Evolutionary conservation across 2,888 invertebrate genomes (phyloP), one percentile per base, ranked within the genome.

Genomic region (Limenitis camilla): DNA sequence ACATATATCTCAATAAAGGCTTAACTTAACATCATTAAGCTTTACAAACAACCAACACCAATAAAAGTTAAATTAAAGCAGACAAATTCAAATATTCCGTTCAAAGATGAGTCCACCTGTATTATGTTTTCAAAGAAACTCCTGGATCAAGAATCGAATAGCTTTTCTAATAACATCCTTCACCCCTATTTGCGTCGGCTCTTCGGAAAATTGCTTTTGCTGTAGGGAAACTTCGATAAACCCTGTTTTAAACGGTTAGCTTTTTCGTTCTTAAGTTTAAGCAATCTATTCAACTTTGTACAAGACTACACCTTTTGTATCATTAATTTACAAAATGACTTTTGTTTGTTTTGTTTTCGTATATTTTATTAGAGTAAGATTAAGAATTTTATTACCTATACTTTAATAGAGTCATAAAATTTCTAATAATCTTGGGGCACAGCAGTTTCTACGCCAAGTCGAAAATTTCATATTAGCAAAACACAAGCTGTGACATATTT

Each of bases 151-250:
- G 50, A 53, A 49, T 53, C 47, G 56, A 59, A 57, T 58, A 32
- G 49, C 53, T 56, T 52, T 39, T 52, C 49, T 59, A 60, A 61
- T 60, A 61, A 59, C 58, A 59, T 56, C 52, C 54, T 56, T 58
- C 50, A 49, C 35, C 54, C 55, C 49, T 57, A 59, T 61, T 61
- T 60, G 56, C 57, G 44, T 58, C 52, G 46, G 40, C 52, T 60
- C 51, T 55, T 50, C 49, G 46, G 55, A 43, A 61, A 64, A 62
- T 64, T 60, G 62, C 56, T 60, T 64, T 60, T 46, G 48, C 52
- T 52, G 49, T 49, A 41, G 36, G 49, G 47, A 55, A 55, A 56
- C 56, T 56, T 56, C 44, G 46, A 52, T 53, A 47, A 53, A 53
- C 40, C 49, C 44, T 42, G 52, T 52, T 58, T 41, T 51, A 52